Base-by-base conservation (phyloP, 2,888 invertebrate genomes). In the Macaria liturata region DNA sequence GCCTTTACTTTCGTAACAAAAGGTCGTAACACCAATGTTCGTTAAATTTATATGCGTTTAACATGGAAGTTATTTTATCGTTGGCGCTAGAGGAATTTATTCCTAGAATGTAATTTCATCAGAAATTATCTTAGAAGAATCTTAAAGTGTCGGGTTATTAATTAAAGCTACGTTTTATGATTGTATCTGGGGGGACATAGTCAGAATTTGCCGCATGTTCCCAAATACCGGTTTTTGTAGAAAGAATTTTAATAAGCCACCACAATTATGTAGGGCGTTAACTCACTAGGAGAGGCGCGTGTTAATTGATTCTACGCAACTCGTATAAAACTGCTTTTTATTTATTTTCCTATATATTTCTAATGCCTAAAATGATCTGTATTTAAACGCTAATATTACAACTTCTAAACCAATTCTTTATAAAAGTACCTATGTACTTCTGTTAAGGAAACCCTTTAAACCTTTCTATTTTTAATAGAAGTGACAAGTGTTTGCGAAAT, bases 211-310 rank as follows among this genome's bases (percentile, higher is more conserved):
- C 49, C n/a, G 39, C 32, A 46, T 68, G 65, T 67, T 64, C 59
- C 62, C 59, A 64, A 65, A 67, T 69, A 77, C 76, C 66, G 70
- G 75, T 77, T 78, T 72, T 70, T 58, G 70, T 69, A 62, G 56
- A 76, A 80, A 80, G 64, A 81, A 80, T 81, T 75, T 75, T 77
- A 79, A 81, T 78, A 71, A 74, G 68, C 62, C 70, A 66, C 59
- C 71, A 69, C 74, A 77, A 77, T 75, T 61, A 81, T 76, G 71
- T 81, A 72, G 75, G 76, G 66, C 59, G 66, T 72, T 71, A 74
- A 75, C 75, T 69, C 65, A 64, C 72, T 64, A 77, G 78, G 74
- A 72, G 75, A 62, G 69, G 56, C 66, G 74, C 69, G 69, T 76
- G 72, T 63, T 68, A 73, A 75, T 74, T 67, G 62, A 54, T 65